phyloP scores from a whole-genome alignment of 2,113 vertebrate genomes.

The Larimichthys polyactis region DNA sequence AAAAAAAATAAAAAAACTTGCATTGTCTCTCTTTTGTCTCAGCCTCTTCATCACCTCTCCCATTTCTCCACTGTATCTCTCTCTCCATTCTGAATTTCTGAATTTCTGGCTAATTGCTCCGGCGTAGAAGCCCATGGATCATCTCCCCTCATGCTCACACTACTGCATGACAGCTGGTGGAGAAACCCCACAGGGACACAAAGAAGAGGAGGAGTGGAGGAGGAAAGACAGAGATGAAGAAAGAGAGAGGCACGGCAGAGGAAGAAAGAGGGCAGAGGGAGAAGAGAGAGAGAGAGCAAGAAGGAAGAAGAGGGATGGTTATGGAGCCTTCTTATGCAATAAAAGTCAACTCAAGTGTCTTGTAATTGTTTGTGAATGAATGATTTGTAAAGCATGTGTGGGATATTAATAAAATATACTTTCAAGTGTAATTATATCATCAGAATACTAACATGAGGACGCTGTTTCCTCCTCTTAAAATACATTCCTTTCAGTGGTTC shows the following conservation, averaged over 20 bases:
- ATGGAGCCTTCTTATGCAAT: slow-evolving; percentile 29
- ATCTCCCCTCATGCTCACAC: slow-evolving; percentile 70
- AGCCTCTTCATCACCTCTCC: slow-evolving; percentile 11
- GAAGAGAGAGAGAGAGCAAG: slow-evolving; percentile 1
- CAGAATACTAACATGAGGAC: not conserved
- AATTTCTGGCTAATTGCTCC: slow-evolving; percentile 68
- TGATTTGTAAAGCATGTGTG: slow-evolving; percentile 16
- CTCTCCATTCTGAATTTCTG: slow-evolving; percentile 50
- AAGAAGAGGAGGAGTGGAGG: not conserved
- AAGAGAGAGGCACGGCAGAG: slow-evolving; percentile 13
- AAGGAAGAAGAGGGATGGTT: not conserved
- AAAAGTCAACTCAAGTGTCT: slow-evolving; percentile 2
- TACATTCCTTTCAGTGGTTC: not conserved
- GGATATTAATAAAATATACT: slow-evolving; percentile 31
- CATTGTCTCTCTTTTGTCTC: not conserved
- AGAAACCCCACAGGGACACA: slow-evolving; percentile 59
- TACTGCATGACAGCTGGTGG: slow-evolving; percentile 70
- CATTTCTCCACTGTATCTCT: not conserved
- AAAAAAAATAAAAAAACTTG: not conserved
- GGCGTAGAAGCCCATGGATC: slow-evolving; percentile 69
- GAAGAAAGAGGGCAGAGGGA: slow-evolving; percentile 10
- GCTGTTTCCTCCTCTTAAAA: not conserved
- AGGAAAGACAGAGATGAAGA: slow-evolving; percentile 5
- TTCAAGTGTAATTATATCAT: slow-evolving; percentile 22
- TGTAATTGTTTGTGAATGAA: slow-evolving; percentile 19